phyloP scores from a whole-genome alignment of 2,113 vertebrate species.

The Gobiocypris rarus region DNA sequence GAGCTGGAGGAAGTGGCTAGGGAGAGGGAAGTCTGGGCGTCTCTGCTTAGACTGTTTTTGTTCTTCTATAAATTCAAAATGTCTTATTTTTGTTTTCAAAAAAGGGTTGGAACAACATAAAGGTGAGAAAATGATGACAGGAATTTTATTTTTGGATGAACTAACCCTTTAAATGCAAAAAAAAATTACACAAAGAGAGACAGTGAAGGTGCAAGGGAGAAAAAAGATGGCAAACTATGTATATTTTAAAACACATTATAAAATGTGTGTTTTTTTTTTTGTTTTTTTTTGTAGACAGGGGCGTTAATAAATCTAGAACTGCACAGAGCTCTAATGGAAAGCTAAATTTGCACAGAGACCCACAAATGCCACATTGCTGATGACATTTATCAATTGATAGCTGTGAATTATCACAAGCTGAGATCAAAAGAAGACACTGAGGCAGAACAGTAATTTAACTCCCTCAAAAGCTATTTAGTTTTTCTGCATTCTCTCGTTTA shows the following conservation, averaged over 20 bases:
- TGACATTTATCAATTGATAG: conserved; percentile 53
- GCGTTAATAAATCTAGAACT: not conserved
- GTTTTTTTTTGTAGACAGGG: not conserved
- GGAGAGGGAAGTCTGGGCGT: too few species aligned
- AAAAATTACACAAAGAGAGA: not conserved
- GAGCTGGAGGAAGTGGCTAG: too few species aligned
- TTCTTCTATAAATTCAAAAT: too few species aligned
- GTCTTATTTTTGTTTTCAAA: too few species aligned
- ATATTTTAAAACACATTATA: too few species aligned
- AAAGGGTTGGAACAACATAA: too few species aligned
- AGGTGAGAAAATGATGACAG: too few species aligned
- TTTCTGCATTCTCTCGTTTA: not conserved
- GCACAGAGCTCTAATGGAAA: not conserved
- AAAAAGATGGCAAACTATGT: not conserved
- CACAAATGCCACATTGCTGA: conserved; percentile 28
- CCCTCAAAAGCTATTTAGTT: not conserved
- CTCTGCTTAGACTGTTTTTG: too few species aligned
- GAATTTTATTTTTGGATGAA: too few species aligned
- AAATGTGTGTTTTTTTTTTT: too few species aligned
- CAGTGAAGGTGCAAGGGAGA: not conserved
- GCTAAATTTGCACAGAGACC: not conserved
- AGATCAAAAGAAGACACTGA: conserved; percentile 30
- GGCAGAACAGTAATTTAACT: conserved; percentile 18
- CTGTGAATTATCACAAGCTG: conserved; percentile 33
- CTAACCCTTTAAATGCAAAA: too few species aligned